Conservation (phyloP, 2,113 vertebrate genomes). For the Platichthys flesus region DNA sequence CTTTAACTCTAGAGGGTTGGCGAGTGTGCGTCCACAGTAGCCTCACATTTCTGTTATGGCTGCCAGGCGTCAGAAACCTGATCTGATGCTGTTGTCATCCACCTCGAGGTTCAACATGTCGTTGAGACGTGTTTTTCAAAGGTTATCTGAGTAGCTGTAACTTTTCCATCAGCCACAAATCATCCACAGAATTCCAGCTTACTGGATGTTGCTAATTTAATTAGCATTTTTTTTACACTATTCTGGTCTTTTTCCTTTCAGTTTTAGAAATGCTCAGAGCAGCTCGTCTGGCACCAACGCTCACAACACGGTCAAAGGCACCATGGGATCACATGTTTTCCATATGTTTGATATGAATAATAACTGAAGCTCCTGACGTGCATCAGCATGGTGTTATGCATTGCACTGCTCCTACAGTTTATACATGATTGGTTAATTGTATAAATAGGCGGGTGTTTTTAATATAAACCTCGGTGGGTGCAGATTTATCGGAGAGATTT, state of each 20-base stretch:
- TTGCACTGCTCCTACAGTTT: not conserved
- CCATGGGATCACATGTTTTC: not conserved
- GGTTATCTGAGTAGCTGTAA: not conserved
- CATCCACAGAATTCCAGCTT: not conserved
- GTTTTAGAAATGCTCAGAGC: not conserved
- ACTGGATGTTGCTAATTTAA: not conserved
- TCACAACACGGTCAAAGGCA: not conserved
- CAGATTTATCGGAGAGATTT: not conserved
- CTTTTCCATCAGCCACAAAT: not conserved
- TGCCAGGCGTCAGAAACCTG: not conserved
- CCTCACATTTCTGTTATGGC: no score
- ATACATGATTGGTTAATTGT: not conserved
- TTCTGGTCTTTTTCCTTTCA: not conserved
- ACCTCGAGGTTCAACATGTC: not conserved
- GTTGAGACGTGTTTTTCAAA: not conserved
- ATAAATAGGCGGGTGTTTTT: not conserved
- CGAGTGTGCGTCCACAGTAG: no score
- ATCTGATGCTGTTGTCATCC: not conserved
- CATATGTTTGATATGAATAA: not conserved
- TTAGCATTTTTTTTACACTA: not conserved
- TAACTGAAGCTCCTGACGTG: not conserved
- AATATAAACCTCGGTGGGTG: not conserved
- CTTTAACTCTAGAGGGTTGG: not conserved
- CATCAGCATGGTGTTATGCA: not conserved
- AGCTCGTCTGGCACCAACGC: no score